These are phyloP conservation scores for Eucriotettix oculatus DNA, from an alignment of 2,888 invertebrate genomes.

Conservation along the genomic window DNA sequence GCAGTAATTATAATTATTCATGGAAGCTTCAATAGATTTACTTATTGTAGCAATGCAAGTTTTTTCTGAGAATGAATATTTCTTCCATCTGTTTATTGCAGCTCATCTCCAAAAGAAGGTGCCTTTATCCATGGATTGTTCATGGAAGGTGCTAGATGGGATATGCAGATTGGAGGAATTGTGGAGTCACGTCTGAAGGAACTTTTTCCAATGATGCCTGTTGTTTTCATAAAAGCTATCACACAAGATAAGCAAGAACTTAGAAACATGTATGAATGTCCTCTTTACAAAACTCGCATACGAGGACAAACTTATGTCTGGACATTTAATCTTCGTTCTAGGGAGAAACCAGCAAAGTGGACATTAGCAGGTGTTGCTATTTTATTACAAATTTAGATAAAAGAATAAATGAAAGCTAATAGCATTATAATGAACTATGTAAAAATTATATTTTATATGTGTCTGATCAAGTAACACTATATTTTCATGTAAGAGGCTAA, in stretches of 20 bases:
- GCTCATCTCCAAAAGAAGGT: constrained; percentile 74
- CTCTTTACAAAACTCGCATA: constrained; percentile 78
- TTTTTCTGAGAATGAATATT: too few species aligned
- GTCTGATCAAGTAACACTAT: too few species aligned
- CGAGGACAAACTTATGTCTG: constrained; percentile 88
- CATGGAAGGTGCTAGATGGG: constrained; percentile 95
- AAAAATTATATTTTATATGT: too few species aligned
- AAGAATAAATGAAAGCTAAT: neutral
- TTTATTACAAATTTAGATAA: constrained; percentile 32
- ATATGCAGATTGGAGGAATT: constrained; percentile 56
- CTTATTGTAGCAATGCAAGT: too few species aligned
- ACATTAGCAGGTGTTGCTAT: constrained; percentile 84
- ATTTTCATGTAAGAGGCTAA: too few species aligned
- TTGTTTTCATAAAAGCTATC: constrained; percentile 71
- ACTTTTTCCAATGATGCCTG: constrained; percentile 78
- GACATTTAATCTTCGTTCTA: constrained; percentile 87
- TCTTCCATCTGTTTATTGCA: constrained; percentile 18
- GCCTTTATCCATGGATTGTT: constrained; percentile 76
- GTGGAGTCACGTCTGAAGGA: constrained; percentile 77
- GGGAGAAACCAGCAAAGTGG: constrained; percentile 81
- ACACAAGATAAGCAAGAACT: constrained; percentile 80
- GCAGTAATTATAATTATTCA: too few species aligned
- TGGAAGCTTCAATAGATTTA: too few species aligned
- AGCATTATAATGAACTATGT: too few species aligned
- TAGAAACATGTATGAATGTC: constrained; percentile 79